These are phyloP conservation scores for Himalopsyche phryganea DNA, from an alignment of 1,140 invertebrate species.

Conservation along the genomic window DNA sequence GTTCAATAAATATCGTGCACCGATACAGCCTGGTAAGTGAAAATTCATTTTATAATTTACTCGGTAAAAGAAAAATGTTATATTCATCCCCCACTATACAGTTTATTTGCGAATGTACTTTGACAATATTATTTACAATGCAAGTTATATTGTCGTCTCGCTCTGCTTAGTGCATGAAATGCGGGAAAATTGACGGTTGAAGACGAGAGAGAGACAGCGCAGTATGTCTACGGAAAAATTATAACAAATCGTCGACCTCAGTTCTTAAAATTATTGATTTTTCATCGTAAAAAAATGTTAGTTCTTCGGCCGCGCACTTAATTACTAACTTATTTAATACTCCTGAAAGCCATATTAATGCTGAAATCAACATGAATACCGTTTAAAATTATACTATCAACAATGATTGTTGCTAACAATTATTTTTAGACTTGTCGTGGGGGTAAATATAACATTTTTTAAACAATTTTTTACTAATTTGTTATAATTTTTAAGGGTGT, in stretches of 20 bases:
- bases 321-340: slow-evolving; percentile 10
- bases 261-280: slow-evolving; percentile 35
- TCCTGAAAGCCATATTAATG: background rate
- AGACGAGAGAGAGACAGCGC: slow-evolving; percentile 19
- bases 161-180: background rate
- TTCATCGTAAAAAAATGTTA: slow-evolving; percentile 33
- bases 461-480: slow-evolving; percentile 1
- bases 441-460: no score
- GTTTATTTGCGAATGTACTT: no score
- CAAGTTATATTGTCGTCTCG: slow-evolving; percentile 6
- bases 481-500: slow-evolving; percentile 1
- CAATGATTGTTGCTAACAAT: slow-evolving; percentile 19
- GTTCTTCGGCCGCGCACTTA: slow-evolving; percentile 9
- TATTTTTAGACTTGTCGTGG: slow-evolving; percentile 16
- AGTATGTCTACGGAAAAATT: slow-evolving; percentile 21
- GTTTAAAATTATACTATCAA: background rate
- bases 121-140: slow-evolving; percentile 18
- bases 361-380: background rate
- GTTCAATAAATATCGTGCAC: no score
- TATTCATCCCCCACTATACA: no score
- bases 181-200: slow-evolving; percentile 14
- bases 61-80: no score
- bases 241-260: slow-evolving; percentile 32
- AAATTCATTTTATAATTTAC: no score
- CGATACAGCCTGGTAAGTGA: no score